Conservation (phyloP, 2,797 vertebrate species). For the Macroramphosus scolopax region DNA sequence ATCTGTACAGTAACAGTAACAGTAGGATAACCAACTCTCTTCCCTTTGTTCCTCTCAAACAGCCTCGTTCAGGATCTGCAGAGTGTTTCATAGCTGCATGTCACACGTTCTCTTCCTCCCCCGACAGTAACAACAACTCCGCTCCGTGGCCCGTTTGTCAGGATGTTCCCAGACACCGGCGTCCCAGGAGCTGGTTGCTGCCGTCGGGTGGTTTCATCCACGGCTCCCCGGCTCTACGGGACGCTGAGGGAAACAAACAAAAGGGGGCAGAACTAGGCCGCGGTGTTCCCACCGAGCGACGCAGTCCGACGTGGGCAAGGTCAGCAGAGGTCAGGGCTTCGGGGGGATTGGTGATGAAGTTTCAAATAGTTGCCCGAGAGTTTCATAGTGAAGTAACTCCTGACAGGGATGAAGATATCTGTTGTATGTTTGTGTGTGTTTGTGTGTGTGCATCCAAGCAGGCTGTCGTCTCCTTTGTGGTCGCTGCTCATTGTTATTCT, state of each 20-base stretch:
- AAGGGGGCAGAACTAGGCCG: constrained; percentile 69
- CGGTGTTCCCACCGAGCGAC: constrained; percentile 73
- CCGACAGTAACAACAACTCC: constrained; percentile 17
- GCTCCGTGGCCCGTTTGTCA: constrained; percentile 27
- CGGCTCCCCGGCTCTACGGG: constrained; percentile 55
- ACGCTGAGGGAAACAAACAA: constrained; percentile 64
- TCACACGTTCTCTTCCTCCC: not conserved
- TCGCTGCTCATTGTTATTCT: too few species aligned
- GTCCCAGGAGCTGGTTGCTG: constrained; percentile 40
- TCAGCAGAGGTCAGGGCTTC: constrained; percentile 49
- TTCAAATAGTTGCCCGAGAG: constrained; percentile 32
- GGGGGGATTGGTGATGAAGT: constrained; percentile 40
- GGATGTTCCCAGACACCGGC: constrained; percentile 50
- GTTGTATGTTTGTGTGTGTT: constrained; percentile 44
- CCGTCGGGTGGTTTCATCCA: constrained; percentile 59
- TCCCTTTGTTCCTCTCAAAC: too few species aligned
- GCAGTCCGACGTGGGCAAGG: constrained; percentile 53
- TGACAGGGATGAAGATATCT: constrained; percentile 45
- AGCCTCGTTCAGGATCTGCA: too few species aligned
- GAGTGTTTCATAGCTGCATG: not conserved
- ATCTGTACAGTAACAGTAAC: too few species aligned
- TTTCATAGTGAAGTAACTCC: constrained; percentile 35
- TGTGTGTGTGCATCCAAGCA: too few species aligned
- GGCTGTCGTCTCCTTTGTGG: too few species aligned
- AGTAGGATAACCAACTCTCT: too few species aligned